A percentile compares a stretch with the other conserved stretches of the same genome.
Conservation (phyloP, 2,888 invertebrate species). For the Drosophila lutescens region DNA sequence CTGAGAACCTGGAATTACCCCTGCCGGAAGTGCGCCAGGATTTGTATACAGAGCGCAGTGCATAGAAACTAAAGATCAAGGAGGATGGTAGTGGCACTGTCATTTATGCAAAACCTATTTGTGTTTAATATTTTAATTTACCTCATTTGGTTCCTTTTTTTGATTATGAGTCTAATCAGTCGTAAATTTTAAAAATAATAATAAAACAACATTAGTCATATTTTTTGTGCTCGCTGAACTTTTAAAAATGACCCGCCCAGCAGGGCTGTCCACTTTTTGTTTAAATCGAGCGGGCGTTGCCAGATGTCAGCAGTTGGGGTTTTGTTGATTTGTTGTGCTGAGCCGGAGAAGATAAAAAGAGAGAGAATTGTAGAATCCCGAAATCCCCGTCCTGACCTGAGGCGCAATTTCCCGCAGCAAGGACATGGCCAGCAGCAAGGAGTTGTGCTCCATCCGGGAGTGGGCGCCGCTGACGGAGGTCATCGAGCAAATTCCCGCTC, state of each 20-base stretch:
- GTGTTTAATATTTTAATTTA: too few relatives aligned
- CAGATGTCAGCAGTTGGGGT: neutral
- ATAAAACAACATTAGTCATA: too few relatives aligned
- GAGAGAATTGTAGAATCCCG: neutral
- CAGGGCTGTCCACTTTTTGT: neutral
- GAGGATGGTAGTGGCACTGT: too few relatives aligned
- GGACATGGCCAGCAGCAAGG: slow-evolving; percentile 64
- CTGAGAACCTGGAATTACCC: too few relatives aligned
- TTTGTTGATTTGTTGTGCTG: slow-evolving; percentile 5
- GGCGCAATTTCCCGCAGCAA: slow-evolving; percentile 9
- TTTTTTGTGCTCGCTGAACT: neutral
- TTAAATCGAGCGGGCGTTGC: neutral
- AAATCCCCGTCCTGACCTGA: slow-evolving; percentile 7
- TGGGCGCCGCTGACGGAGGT: slow-evolving; percentile 92
- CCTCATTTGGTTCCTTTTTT: too few relatives aligned
- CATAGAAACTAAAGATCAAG: too few relatives aligned
- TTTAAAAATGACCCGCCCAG: neutral
- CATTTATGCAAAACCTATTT: too few relatives aligned
- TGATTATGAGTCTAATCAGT: too few relatives aligned
- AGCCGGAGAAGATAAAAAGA: neutral
- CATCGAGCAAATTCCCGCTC: slow-evolving; percentile 89
- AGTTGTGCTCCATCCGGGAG: slow-evolving; percentile 86
- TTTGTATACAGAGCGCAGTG: too few relatives aligned
- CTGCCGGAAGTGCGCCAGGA: too few relatives aligned
- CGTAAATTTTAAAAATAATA: too few relatives aligned